Conservation (phyloP, 2,888 invertebrate species). For the Drosophila fungiperda region DNA sequence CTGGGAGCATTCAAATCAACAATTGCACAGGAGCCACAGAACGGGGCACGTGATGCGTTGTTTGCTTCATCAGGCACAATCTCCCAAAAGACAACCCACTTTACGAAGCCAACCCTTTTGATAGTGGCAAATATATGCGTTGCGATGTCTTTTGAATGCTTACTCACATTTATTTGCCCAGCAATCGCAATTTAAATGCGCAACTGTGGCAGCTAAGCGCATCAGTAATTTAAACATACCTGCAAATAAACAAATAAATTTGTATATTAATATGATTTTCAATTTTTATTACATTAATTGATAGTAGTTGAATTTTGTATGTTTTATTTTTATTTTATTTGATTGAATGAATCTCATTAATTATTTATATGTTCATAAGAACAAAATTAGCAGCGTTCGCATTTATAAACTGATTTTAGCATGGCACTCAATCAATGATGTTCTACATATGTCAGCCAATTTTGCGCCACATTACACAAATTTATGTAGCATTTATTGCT, state of each 20-base stretch:
- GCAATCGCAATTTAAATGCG: slow-evolving; percentile 12
- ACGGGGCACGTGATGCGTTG: slow-evolving; percentile 29
- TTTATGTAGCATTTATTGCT: slow-evolving; percentile 24
- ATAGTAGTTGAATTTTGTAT: not conserved
- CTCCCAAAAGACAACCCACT: not conserved
- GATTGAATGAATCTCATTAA: not conserved
- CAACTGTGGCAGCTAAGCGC: not conserved
- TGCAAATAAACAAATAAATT: slow-evolving; percentile 39
- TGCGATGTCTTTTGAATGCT: slow-evolving; percentile 15
- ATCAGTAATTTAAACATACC: slow-evolving; percentile 33
- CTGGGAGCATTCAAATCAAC: slow-evolving; percentile 51
- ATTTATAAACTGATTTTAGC: not conserved
- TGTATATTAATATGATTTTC: not conserved
- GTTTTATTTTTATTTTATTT: not conserved
- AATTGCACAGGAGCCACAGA: slow-evolving; percentile 34
- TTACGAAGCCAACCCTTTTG: not conserved
- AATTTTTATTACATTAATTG: not conserved
- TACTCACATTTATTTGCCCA: slow-evolving; percentile 13
- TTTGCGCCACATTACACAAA: slow-evolving; percentile 32
- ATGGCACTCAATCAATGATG: slow-evolving; percentile 21
- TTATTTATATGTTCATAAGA: not conserved
- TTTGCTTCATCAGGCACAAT: slow-evolving; percentile 6
- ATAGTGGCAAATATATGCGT: slow-evolving; percentile 26
- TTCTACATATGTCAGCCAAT: slow-evolving; percentile 47
- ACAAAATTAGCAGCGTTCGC: not conserved